These are phyloP conservation scores for Dermochelys coriacea DNA, from an alignment of 2,797 vertebrate genomes.

Conservation along the genomic window DNA sequence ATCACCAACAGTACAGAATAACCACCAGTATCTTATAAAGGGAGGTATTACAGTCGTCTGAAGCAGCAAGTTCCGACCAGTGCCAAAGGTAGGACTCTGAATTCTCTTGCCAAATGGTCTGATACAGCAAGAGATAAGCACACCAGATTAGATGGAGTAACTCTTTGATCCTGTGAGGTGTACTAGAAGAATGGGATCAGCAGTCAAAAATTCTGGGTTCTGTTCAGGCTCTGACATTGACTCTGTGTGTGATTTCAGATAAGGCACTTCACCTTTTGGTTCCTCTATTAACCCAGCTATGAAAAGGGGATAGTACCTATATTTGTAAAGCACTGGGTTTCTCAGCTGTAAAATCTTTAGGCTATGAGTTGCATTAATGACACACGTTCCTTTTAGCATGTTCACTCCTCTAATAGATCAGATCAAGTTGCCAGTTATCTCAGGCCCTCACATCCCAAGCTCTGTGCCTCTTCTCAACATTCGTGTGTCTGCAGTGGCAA, in stretches of 20 bases:
- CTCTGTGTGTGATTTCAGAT: neutral
- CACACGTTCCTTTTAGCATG: neutral
- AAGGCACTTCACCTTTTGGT: neutral
- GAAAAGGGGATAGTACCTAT: neutral
- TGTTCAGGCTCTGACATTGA: neutral
- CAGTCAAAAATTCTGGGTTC: neutral
- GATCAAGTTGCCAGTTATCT: neutral
- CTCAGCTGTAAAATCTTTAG: neutral
- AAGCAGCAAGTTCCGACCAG: neutral
- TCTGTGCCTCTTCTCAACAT: neutral
- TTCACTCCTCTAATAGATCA: neutral
- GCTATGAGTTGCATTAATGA: accelerated
- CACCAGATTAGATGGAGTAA: neutral
- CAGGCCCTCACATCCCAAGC: neutral
- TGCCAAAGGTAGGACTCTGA: neutral
- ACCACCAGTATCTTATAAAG: neutral
- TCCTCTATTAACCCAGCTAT: neutral
- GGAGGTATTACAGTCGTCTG: neutral
- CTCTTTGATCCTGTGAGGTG: neutral
- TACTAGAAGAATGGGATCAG: neutral
- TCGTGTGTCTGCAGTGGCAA: neutral
- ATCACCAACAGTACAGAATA: neutral
- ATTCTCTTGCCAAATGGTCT: neutral
- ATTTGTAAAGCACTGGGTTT: neutral
- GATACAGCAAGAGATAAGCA: neutral